Evolutionary conservation across 2,113 vertebrate species (phyloP).

Genomic region (Callorhinus ursinus): DNA sequence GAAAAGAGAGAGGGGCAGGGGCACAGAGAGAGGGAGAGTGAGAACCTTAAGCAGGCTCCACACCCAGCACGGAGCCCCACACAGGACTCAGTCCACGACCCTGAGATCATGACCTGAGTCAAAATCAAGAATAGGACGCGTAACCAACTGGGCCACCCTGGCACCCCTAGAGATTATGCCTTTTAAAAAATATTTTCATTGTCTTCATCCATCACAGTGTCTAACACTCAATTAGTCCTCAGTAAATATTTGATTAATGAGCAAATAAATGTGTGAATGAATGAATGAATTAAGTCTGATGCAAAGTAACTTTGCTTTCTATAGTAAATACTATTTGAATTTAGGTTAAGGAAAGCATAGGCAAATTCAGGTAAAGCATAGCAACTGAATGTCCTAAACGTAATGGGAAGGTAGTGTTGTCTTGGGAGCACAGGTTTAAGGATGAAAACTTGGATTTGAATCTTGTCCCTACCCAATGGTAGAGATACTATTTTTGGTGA

Average conservation of each 20-base stretch:
- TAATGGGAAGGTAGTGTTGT: background rate
- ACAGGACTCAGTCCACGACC: background rate
- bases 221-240: background rate
- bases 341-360: constrained; percentile 28
- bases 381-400: background rate
- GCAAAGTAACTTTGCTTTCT: constrained; percentile 24
- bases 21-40: background rate
- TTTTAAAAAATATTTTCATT: background rate
- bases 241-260: constrained; percentile 51
- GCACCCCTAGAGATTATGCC: background rate
- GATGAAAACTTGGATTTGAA: background rate
- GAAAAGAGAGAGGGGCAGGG: background rate
- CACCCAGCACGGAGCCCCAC: background rate
- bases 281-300: constrained; percentile 50
- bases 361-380: background rate
- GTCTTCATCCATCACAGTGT: background rate
- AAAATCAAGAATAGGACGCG: background rate
- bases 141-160: background rate
- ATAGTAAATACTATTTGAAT: constrained; percentile 1
- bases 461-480: background rate
- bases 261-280: constrained; percentile 42
- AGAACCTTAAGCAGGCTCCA: background rate
- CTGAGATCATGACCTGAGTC: background rate
- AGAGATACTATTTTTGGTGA: background rate
- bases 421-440: background rate